Conservation (phyloP, 2,113 vertebrate genomes). For the Phalacrocorax pelagicus region DNA sequence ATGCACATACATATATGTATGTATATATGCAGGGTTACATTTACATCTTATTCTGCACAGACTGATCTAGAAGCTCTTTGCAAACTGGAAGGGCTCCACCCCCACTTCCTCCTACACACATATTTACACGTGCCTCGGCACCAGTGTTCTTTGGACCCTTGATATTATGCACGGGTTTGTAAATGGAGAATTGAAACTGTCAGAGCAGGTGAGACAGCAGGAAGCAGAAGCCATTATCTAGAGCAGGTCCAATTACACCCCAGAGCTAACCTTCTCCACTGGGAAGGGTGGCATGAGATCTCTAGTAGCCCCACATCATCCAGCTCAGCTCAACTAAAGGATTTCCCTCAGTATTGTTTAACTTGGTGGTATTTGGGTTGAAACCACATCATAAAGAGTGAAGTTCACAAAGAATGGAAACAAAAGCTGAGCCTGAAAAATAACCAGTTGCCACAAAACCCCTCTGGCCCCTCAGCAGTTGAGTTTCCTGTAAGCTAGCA, state of each 20-base stretch:
- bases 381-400: not conserved
- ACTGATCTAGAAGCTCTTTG: not conserved
- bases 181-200: not conserved
- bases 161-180: fast-evolving
- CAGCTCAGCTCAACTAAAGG: not conserved
- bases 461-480: not conserved
- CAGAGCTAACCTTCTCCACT: not conserved
- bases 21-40: not conserved
- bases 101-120: not conserved
- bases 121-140: not conserved
- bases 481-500: not conserved
- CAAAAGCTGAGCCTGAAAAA: not conserved
- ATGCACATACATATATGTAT: not conserved
- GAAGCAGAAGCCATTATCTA: not conserved
- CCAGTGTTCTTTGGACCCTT: not conserved
- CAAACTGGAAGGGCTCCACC: not conserved
- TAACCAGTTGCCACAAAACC: not conserved
- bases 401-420: not conserved
- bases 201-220: not conserved
- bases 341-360: not conserved
- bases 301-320: not conserved
- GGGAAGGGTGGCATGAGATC: not conserved
- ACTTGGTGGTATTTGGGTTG: not conserved
- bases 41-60: not conserved
- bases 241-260: not conserved